Evolutionary conservation across 2,888 invertebrate genomes (phyloP), one percentile per base, ranked within the genome.

Genomic region (Pammene aurita): DNA sequence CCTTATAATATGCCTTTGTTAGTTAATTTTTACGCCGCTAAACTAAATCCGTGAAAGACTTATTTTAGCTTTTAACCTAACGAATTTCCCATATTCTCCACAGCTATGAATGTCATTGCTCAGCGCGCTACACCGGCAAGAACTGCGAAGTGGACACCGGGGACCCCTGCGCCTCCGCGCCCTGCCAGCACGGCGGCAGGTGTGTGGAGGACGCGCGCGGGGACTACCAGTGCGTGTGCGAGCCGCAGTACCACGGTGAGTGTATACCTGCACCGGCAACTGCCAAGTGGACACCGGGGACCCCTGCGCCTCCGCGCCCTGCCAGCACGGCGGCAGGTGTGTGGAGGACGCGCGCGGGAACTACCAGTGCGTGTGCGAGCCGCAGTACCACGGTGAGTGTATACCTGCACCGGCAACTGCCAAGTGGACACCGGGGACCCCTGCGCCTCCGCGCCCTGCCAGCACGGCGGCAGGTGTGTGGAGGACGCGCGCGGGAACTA

Each of bases 71-170:
- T 13, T 41, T 41, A 9, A 41, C n/a, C n/a, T n/a, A n/a, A 54
- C 7, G 34, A 26, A 34, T 34, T 7, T 4, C 11, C 1, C 1
- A 1, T 16, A 6, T 10, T 14, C 11, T 62, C 48, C 65, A 9
- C 75, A 92, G 94, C 72, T 97, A 97, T 87, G 96, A 96, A 82
- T 98, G 98, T 87, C 95, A 95, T 83, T 98, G 98, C 91, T 94
- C 95, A 69, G 95, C 96, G 42, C 94, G 97, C 66, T 98, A 96
- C 88, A 95, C 96, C 66, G 97, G 98, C 75, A 96, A 96, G 90
- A 97, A 97, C 90, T 98, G 98, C 89, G 96, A 97, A 87, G 94
- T 95, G 84, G 96, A 97, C 88, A 94, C 93, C 83, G 96, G 96
- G 62, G 94, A 95, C 74, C 96, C 96, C 0, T 97, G 97, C 82